Base-by-base conservation (phyloP, 1,140 invertebrate species). In the Bacillus rossius region DNA sequence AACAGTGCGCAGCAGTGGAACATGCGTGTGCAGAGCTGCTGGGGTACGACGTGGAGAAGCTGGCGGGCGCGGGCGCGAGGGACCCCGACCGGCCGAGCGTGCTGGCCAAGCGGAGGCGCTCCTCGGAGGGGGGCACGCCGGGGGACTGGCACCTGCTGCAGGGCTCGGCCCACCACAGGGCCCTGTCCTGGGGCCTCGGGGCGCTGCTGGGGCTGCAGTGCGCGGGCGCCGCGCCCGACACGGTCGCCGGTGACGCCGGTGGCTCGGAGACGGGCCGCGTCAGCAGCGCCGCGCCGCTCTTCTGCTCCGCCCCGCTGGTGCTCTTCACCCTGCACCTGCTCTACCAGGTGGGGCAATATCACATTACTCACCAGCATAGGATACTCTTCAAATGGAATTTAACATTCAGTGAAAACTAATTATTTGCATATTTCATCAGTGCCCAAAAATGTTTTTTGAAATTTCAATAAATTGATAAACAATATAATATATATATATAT, bases 301-400 rank as follows among this genome's bases (percentile, higher is more conserved):
- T 91, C 68, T 79, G 81, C 0, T 83, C 89, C 65, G 80, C 92
- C 8, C 79, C 88, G 14, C 73, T 86, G 25, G 79, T 95, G 23
- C 77, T 94, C 41, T 92, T 86, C 71, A 81, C 87, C 0, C 76
- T 97, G 34, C 94, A 97, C 77, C 75, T 96, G 10, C 75, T 94
- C 0, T 96, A 96, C 71, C 94, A 96, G 79, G 79, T 80, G 62
- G 37, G 7, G 34, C n/a, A n/a, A n/a, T n/a, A n/a, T n/a, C n/a
- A n/a, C n/a, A n/a, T n/a, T n/a, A n/a, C n/a, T n/a, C n/a, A n/a
- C n/a, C n/a, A n/a, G n/a, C n/a, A n/a, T n/a, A n/a, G n/a, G n/a
- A n/a, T n/a, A n/a, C n/a, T n/a, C n/a, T n/a, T n/a, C n/a, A n/a
- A n/a, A n/a, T n/a, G n/a, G n/a, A n/a, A n/a, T n/a, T n/a, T n/a